Percentiles rank a stretch among this genome's conserved stretches.
These are phyloP conservation scores for Bombyx mandarina DNA, from an alignment of 1,140 invertebrate genomes.

Conservation along the genomic window DNA sequence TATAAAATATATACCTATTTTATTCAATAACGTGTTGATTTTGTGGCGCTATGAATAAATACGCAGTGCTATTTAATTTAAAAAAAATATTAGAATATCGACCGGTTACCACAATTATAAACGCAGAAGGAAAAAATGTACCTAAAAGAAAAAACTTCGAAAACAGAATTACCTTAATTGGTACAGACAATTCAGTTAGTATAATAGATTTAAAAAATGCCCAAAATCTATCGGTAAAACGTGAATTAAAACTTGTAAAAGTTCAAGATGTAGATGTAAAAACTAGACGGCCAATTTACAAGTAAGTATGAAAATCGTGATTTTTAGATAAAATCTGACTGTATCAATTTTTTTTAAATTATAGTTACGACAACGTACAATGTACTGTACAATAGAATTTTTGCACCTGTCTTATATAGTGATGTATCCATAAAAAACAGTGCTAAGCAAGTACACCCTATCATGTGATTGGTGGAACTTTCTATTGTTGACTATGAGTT, in stretches of 20 bases:
- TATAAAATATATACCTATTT: no score
- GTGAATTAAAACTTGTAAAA: constrained; percentile 77
- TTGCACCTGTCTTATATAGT: no score
- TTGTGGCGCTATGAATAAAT: constrained; percentile 31
- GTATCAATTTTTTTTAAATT: no score
- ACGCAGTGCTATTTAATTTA: constrained; percentile 23
- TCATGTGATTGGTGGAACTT: no score
- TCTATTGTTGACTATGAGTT: no score
- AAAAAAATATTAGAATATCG: constrained; percentile 31
- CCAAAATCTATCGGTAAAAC: constrained; percentile 73
- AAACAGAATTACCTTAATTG: constrained; percentile 68
- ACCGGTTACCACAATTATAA: constrained; percentile 32
- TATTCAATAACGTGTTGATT: no score
- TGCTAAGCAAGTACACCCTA: no score
- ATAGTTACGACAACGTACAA: no score
- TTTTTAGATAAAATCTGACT: no score
- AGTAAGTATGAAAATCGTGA: constrained; percentile 45
- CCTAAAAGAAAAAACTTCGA: constrained; percentile 46
- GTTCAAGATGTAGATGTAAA: constrained; percentile 75
- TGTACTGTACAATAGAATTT: no score
- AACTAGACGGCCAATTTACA: constrained; percentile 74
- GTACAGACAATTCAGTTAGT: constrained; percentile 57
- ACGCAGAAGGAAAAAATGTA: constrained; percentile 52
- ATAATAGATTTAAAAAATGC: constrained; percentile 73
- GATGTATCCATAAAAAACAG: no score